phyloP scores from a whole-genome alignment of 2,797 vertebrate genomes.

The Pipistrellus nathusii region DNA sequence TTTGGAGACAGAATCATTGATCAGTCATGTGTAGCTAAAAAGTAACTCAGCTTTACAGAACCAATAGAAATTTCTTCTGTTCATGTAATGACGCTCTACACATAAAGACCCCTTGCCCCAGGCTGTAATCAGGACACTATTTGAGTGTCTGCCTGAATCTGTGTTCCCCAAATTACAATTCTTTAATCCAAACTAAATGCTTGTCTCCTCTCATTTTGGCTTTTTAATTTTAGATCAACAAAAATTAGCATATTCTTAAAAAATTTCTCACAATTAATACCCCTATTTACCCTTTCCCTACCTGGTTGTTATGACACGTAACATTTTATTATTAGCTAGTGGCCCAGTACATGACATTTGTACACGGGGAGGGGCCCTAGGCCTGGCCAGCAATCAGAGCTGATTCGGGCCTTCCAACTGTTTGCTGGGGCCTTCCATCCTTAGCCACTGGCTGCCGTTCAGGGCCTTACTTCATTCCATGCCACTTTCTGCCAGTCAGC shows the following conservation, averaged over 20 bases:
- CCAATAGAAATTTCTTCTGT: neutral
- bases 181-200: neutral
- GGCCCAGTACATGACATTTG: too few species aligned
- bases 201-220: neutral
- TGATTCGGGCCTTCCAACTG: too few species aligned
- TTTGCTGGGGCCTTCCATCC: too few species aligned
- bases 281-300: neutral
- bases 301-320: neutral
- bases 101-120: neutral
- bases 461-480: too few species aligned
- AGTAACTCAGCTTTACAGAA: neutral
- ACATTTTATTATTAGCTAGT: neutral
- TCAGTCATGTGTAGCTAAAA: neutral
- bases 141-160: neutral
- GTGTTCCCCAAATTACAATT: neutral
- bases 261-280: neutral
- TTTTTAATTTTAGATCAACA: neutral
- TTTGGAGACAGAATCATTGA: neutral
- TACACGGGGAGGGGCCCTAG: too few species aligned
- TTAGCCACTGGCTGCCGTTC: too few species aligned
- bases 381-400: too few species aligned
- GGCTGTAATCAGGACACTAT: neutral
- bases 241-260: neutral
- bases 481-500: accelerated
- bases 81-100: neutral